Percentiles rank a stretch among this genome's conserved stretches.
phyloP scores from a whole-genome alignment of 2,888 invertebrate species.

The Lepidochrysops patricia region DNA sequence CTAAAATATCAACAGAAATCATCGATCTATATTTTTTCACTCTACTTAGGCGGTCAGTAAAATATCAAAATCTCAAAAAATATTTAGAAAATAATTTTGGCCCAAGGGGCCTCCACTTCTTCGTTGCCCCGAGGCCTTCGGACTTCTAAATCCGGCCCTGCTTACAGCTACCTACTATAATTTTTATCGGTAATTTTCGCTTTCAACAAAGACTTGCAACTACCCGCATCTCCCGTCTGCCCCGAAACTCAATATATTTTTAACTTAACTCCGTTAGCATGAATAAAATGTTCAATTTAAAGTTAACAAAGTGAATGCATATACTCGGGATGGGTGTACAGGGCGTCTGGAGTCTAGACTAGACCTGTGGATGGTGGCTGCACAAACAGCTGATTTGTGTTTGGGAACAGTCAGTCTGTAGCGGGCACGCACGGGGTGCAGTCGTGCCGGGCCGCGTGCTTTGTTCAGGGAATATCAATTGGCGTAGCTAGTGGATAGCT shows the following conservation, averaged over 20 bases:
- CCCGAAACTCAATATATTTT: background rate
- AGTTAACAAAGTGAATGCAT: conserved; percentile 10
- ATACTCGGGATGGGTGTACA: conserved; percentile 1
- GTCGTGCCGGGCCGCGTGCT: conserved; percentile 21
- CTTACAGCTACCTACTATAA: too few species aligned
- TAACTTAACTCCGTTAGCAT: background rate
- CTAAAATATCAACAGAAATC: too few species aligned
- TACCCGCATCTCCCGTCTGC: background rate
- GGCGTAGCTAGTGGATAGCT: background rate
- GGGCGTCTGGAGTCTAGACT: conserved; percentile 20
- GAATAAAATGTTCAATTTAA: background rate
- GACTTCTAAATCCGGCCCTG: too few species aligned
- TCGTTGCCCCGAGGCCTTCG: too few species aligned
- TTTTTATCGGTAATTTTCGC: background rate
- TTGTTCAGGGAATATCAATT: background rate
- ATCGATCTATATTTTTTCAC: too few species aligned
- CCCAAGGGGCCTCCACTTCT: too few species aligned
- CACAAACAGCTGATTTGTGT: conserved; percentile 27
- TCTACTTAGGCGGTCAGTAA: too few species aligned
- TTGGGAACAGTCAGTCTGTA: conserved; percentile 26
- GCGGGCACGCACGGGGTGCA: conserved; percentile 23
- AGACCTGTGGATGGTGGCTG: conserved; percentile 25
- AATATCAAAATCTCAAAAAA: too few species aligned
- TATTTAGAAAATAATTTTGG: too few species aligned
- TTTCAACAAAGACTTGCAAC: background rate